Percentiles rank a stretch among this genome's conserved stretches.
phyloP scores from a whole-genome alignment of 2,888 invertebrate genomes.

The Platypus cylindrus region DNA sequence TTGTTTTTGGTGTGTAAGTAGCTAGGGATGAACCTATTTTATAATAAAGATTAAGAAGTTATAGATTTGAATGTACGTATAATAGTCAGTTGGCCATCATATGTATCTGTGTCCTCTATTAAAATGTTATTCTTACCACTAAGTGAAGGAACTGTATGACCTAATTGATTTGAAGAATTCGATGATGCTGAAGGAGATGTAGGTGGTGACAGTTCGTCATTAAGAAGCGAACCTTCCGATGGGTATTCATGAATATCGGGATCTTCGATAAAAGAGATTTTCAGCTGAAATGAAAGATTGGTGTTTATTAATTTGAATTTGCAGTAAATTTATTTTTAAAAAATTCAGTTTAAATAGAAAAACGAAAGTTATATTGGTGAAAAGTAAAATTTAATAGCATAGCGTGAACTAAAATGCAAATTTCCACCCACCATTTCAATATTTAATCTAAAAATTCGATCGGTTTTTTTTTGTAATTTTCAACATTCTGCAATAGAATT shows the following conservation, averaged over 20 bases:
- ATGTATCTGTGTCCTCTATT: too few relatives aligned
- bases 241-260: constrained; percentile 89
- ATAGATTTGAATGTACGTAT: too few relatives aligned
- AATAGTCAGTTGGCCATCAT: too few relatives aligned
- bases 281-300: constrained; percentile 48
- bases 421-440: too few relatives aligned
- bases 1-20: constrained; percentile 73
- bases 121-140: constrained; percentile 26
- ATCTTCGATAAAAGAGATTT: constrained; percentile 80
- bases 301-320: constrained; percentile 1
- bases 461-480: too few relatives aligned
- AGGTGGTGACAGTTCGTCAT: too few relatives aligned
- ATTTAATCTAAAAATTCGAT: too few relatives aligned
- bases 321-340: not conserved
- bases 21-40: constrained; percentile 47
- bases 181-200: constrained; percentile 16
- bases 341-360: not conserved
- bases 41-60: too few relatives aligned
- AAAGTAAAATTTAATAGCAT: too few relatives aligned
- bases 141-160: constrained; percentile 29
- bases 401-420: too few relatives aligned
- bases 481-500: too few relatives aligned
- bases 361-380: too few relatives aligned
- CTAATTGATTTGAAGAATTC: constrained; percentile 18
- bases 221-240: constrained; percentile 70